Base-by-base conservation (phyloP, 1,140 invertebrate species). In the Octopus bimaculoides region DNA sequence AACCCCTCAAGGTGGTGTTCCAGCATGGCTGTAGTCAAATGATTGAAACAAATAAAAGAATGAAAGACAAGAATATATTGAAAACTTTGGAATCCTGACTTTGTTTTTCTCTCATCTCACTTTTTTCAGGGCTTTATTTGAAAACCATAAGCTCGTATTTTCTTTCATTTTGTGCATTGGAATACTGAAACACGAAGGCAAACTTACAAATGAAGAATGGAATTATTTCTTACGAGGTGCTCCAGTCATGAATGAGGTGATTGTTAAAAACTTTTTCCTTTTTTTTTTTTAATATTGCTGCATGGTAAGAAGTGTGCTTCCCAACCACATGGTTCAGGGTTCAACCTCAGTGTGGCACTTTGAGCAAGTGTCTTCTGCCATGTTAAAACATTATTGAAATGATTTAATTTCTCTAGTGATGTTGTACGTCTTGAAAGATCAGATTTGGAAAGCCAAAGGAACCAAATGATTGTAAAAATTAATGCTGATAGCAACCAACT, bases 401-500 rank as follows among this genome's bases (percentile, higher is more conserved):
- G 66, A 20, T 20, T 26, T 10, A 4, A 6, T 77, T 54, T 79
- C 81, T 83, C 52, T 66, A 90, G 89, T 84, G 90, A 91, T 81
- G 89, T 91, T 9, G 90, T 90, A 17, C 85, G 88, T 20, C 83
- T 91, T 77, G 95, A 97, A 90, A 90, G 95, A 78, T 95, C 95
- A 4, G 96, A 96, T 82, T 90, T 97, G 75, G 96, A 97, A 88
- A 89, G 92, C 79, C 92, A 94, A 89, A 92, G 95, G 56, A 95
- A 93, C 78, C 93, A 96, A 88, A 89, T 97, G 9, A 94, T 96
- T 78, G 92, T 93, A 5, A 93, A 93, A 81, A 97, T 97, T 80
- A 96, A 96, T 82, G 90, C 93, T 0, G 96, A 97, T 86, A 96
- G 95, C 87, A 93, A 93, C 17, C 94, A 95, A 82, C 89, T 97